A percentile compares a stretch with the other conserved stretches of the same genome.
These are phyloP conservation scores for Paracanthobrama guichenoti DNA, from an alignment of 2,113 vertebrate genomes.

Conservation along the genomic window DNA sequence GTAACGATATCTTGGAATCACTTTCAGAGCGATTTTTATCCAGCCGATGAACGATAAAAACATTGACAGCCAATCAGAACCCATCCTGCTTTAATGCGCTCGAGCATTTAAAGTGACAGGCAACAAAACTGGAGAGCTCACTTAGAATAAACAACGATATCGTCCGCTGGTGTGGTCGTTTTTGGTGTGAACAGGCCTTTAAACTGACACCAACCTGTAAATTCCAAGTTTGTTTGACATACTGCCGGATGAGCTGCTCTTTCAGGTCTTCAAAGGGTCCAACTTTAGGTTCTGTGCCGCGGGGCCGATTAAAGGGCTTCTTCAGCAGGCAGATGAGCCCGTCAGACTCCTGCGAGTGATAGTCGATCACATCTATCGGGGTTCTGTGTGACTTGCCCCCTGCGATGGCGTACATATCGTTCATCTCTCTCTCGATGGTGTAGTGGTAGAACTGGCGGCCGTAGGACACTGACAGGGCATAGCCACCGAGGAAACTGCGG, in stretches of 20 bases:
- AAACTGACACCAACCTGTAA: slow-evolving; percentile 79
- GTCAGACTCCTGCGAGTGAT: slow-evolving; percentile 86
- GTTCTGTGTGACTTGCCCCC: slow-evolving; percentile 85
- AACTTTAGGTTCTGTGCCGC: slow-evolving; percentile 87
- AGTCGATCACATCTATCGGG: slow-evolving; percentile 86
- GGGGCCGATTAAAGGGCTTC: slow-evolving; percentile 84
- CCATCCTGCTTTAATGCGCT: no score
- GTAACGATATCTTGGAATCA: no score
- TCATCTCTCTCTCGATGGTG: slow-evolving; percentile 89
- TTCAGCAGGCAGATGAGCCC: slow-evolving; percentile 89
- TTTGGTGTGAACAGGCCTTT: no score
- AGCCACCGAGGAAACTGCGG: slow-evolving; percentile 91
- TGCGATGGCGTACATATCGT: slow-evolving; percentile 85
- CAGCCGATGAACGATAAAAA: no score
- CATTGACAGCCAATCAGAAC: no score
- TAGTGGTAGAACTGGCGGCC: slow-evolving; percentile 86
- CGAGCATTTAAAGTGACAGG: no score
- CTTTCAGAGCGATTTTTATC: no score
- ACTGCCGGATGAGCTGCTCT: slow-evolving; percentile 91
- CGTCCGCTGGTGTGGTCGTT: no score
- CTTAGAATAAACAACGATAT: no score
- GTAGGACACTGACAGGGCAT: slow-evolving; percentile 84
- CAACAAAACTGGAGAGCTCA: no score
- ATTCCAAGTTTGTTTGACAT: slow-evolving; percentile 92
- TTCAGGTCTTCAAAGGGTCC: slow-evolving; percentile 94